Evolutionary conservation across 1,140 invertebrate genomes (phyloP).

Genomic region (Melipona quadrifasciata): DNA sequence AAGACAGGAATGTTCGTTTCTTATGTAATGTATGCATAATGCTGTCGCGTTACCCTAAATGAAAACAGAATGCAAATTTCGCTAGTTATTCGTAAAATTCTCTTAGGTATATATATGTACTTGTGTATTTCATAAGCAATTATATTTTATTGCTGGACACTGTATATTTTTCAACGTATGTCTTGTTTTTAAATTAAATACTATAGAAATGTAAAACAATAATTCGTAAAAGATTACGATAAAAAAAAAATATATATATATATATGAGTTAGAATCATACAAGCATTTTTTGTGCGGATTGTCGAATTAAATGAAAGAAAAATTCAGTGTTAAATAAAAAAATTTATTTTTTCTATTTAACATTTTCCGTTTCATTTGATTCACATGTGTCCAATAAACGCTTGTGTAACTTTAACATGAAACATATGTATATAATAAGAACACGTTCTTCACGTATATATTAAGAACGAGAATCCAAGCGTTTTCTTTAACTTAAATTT

Average conservation of each 20-base stretch:
- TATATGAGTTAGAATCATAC: background rate
- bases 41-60: background rate
- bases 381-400: background rate
- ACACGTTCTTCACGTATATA: background rate
- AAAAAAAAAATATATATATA: background rate
- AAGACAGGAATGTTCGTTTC: slow-evolving; percentile 31
- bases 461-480: background rate
- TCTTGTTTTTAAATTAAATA: background rate
- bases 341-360: background rate
- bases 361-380: background rate
- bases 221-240: background rate
- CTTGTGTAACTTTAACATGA: background rate
- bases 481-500: slow-evolving; percentile 1
- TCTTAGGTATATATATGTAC: background rate
- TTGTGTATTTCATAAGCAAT: background rate
- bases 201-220: background rate
- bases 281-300: background rate
- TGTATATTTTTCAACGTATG: background rate
- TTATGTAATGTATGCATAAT: background rate
- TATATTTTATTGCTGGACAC: slow-evolving; percentile 7
- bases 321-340: slow-evolving; percentile 1
- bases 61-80: slow-evolving; percentile 1
- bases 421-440: background rate
- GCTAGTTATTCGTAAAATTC: background rate
- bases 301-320: background rate